A percentile compares a stretch with the other conserved stretches of the same genome.
Conservation (phyloP, 2,113 vertebrate species). For the Strix aluco region DNA sequence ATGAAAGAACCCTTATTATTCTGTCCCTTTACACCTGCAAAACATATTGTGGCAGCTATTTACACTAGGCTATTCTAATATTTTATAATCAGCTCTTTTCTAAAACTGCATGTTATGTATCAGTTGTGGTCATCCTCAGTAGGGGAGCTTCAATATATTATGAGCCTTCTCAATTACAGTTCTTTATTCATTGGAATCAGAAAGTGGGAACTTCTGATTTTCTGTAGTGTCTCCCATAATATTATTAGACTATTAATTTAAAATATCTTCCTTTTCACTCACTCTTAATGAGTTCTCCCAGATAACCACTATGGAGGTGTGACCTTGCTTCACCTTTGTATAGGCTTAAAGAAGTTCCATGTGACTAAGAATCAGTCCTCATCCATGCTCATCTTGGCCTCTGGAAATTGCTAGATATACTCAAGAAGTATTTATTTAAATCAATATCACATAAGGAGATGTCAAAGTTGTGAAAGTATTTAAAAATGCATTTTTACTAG, state of each 20-base stretch:
- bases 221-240: background rate
- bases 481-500: background rate
- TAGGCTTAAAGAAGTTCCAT: background rate
- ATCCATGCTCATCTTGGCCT: background rate
- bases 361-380: background rate
- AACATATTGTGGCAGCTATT: background rate
- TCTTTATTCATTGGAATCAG: background rate
- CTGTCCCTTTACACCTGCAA: background rate
- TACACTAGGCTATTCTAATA: background rate
- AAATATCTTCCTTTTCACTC: background rate
- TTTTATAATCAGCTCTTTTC: background rate
- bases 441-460: background rate
- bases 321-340: background rate
- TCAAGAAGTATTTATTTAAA: background rate
- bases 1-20: background rate
- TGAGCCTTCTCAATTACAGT: background rate
- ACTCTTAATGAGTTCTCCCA: background rate
- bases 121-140: background rate
- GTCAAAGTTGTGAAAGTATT: background rate
- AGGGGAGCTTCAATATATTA: background rate
- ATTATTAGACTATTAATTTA: background rate
- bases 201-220: background rate
- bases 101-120: background rate
- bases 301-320: background rate
- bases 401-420: background rate